Evolutionary conservation across 2,797 vertebrate species (phyloP).

Genomic region (Onychomys arenicola): DNA sequence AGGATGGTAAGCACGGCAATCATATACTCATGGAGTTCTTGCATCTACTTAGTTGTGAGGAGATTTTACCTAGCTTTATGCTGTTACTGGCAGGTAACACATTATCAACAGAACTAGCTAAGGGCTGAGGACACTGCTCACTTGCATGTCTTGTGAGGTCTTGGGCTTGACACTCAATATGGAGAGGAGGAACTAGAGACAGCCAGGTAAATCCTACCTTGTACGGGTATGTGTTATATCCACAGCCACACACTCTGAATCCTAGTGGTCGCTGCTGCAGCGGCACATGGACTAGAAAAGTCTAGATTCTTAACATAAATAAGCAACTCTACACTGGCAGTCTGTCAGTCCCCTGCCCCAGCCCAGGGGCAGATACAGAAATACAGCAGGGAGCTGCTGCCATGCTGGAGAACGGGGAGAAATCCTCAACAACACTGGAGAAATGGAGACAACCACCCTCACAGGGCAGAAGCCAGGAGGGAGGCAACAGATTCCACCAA

Average conservation of each 20-base stretch:
- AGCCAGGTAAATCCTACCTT: conserved; percentile 45
- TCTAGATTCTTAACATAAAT: conserved; percentile 26
- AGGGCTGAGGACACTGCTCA: background rate
- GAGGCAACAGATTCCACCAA: conserved; percentile 40
- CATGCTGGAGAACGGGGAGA: background rate
- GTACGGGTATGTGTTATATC: background rate
- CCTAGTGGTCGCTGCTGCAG: too few relatives aligned
- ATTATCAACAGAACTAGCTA: conserved; percentile 49
- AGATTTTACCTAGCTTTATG: conserved; percentile 44
- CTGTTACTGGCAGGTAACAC: conserved; percentile 41
- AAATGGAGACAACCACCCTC: background rate
- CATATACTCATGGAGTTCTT: conserved; percentile 11
- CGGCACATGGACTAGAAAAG: conserved; percentile 26
- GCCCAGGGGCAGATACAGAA: background rate
- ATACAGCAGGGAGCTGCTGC: background rate
- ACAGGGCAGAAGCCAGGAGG: background rate
- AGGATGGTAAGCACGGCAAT: conserved; percentile 60
- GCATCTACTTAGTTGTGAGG: conserved; percentile 30
- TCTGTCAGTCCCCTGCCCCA: background rate
- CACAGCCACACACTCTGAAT: background rate
- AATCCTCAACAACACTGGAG: conserved; percentile 26
- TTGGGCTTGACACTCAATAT: background rate
- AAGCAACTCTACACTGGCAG: background rate
- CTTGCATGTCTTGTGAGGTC: background rate
- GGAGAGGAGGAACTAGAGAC: background rate